phyloP scores from a whole-genome alignment of 2,113 vertebrate genomes.

The Microtus oregoni region DNA sequence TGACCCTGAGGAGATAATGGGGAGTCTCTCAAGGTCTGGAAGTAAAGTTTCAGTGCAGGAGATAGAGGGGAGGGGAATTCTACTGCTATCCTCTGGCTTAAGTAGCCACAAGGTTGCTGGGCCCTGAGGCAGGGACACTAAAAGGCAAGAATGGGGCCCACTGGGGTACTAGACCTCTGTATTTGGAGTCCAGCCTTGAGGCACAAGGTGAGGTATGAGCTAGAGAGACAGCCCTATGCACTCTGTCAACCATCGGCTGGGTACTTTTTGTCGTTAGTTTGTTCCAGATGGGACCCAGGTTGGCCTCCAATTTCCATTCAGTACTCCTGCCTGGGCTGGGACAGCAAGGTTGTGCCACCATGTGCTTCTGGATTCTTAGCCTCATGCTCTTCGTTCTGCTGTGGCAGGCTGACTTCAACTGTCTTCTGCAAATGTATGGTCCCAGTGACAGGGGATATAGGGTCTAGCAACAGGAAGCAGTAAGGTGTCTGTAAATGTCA shows the following conservation, averaged over 20 bases:
- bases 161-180: background rate
- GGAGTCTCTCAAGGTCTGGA: background rate
- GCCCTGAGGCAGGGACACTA: background rate
- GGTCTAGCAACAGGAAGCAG: background rate
- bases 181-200: background rate
- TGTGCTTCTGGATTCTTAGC: background rate
- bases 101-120: background rate
- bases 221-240: background rate
- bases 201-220: background rate
- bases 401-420: background rate
- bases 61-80: background rate
- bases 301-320: background rate
- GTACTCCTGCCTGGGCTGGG: background rate
- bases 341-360: background rate
- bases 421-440: constrained; percentile 13
- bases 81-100: background rate
- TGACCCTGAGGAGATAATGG: background rate
- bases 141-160: background rate
- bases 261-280: background rate
- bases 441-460: background rate
- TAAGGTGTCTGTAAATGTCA: constrained; percentile 23
- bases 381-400: background rate
- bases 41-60: background rate
- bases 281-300: background rate
- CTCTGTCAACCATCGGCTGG: background rate